Conservation (phyloP, 2,113 vertebrate species). For the Dicrurus megarhynchus region DNA sequence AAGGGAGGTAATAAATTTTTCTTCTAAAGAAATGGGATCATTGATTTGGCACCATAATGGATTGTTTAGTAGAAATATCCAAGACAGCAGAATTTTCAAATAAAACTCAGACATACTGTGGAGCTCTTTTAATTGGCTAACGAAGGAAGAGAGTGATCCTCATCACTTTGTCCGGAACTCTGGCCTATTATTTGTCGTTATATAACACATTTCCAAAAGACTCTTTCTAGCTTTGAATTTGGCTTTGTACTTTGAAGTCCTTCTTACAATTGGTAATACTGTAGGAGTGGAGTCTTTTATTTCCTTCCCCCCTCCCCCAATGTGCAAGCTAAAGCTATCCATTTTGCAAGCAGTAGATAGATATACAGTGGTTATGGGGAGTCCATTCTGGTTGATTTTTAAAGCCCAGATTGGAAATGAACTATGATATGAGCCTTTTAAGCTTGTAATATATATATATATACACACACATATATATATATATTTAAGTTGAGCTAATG, state of each 20-base stretch:
- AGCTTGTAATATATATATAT: conserved; percentile 66
- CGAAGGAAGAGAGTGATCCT: not conserved
- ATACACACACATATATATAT: not conserved
- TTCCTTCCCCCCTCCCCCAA: not conserved
- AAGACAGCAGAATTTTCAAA: not conserved
- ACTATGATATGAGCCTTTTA: conserved; percentile 67
- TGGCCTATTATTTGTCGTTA: not conserved
- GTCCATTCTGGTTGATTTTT: conserved; percentile 39
- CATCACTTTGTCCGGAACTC: not conserved
- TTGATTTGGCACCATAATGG: not conserved
- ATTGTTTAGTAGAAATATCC: not conserved
- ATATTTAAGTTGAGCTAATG: conserved; percentile 74
- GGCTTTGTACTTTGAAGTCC: not conserved
- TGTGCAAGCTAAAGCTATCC: not conserved
- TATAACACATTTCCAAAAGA: not conserved
- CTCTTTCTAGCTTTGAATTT: conserved; percentile 5
- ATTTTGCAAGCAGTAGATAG: conserved; percentile 1
- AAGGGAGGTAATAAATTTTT: not conserved
- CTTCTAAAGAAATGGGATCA: not conserved
- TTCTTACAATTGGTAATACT: not conserved
- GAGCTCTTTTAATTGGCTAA: not conserved
- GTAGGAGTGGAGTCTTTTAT: not conserved
- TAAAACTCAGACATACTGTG: not conserved
- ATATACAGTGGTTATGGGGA: conserved; percentile 18
- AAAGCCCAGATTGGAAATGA: conserved; percentile 70